Conservation (phyloP, 1,140 invertebrate species). For the Conus betulinus region DNA sequence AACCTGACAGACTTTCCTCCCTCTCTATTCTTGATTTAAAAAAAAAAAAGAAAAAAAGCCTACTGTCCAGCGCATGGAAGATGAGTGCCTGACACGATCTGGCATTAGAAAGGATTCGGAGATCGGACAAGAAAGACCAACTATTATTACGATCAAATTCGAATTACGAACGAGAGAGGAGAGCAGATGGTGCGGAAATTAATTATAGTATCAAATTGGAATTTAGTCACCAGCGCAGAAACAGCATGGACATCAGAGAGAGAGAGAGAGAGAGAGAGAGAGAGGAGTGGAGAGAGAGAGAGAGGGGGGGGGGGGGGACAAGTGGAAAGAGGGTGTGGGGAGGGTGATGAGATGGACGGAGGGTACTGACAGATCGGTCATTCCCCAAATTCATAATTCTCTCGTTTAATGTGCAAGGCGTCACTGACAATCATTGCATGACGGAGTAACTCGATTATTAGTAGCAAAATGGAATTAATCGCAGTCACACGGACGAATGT, state of each 20-base stretch:
- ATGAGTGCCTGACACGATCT: too few relatives aligned
- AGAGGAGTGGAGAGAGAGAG: neutral
- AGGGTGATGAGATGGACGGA: too few relatives aligned
- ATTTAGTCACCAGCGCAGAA: neutral
- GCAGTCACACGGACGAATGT: too few relatives aligned
- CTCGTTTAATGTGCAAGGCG: neutral
- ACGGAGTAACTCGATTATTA: neutral
- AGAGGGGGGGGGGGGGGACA: neutral
- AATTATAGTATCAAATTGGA: conserved; percentile 1
- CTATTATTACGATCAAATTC: too few relatives aligned
- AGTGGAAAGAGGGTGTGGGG: too few relatives aligned
- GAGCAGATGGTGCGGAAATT: neutral
- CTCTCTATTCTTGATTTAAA: neutral
- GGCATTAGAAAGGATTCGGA: neutral
- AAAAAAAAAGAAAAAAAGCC: neutral
- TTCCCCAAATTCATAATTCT: neutral
- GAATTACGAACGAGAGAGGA: neutral
- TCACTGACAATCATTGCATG: neutral
- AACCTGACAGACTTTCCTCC: neutral
- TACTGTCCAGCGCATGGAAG: neutral
- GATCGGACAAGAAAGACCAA: neutral
- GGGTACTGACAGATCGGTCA: neutral
- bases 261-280: neutral
- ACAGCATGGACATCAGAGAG: neutral
- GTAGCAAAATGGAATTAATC: too few relatives aligned